phyloP scores from a whole-genome alignment of 2,797 vertebrate species.

The Holocentrus rufus region DNA sequence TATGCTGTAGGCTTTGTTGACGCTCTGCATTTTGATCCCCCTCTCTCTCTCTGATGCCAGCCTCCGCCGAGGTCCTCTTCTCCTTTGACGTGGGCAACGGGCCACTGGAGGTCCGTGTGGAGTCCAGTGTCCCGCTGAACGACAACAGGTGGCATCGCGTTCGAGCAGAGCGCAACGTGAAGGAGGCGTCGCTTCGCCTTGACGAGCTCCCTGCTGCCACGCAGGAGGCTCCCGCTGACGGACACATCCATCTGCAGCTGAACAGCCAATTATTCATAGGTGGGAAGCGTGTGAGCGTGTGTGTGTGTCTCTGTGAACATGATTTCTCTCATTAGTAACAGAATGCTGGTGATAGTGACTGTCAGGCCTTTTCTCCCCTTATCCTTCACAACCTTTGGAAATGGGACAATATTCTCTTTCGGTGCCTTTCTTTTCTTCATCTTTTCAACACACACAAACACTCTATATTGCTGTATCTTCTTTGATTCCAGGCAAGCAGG shows the following conservation, averaged over 20 bases:
- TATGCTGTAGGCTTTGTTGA: not conserved
- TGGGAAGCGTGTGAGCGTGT: conserved; percentile 64
- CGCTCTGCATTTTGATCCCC: not conserved
- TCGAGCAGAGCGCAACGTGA: conserved; percentile 90
- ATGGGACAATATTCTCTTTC: too few relatives aligned
- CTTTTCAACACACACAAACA: not conserved
- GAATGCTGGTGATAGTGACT: not conserved
- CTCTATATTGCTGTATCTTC: not conserved
- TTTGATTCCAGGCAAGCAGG: conserved; percentile 11
- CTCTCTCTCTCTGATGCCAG: conserved; percentile 72
- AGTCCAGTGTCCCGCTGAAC: conserved; percentile 81
- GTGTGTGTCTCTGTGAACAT: not conserved
- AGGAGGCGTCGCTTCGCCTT: conserved; percentile 89
- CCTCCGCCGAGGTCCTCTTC: conserved; percentile 88
- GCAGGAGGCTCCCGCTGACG: conserved; percentile 85
- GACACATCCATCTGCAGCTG: conserved; percentile 91
- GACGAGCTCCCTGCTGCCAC: conserved; percentile 83
- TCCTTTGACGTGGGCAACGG: conserved; percentile 97
- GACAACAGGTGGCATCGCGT: conserved; percentile 93
- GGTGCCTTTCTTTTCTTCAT: not conserved
- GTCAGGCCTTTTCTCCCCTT: not conserved
- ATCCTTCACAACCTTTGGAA: not conserved
- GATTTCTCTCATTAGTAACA: not conserved
- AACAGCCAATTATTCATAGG: conserved; percentile 97
- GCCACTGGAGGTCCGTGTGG: conserved; percentile 84